Base-by-base conservation (phyloP, 2,888 invertebrate genomes). In the Dusona sp. region DNA sequence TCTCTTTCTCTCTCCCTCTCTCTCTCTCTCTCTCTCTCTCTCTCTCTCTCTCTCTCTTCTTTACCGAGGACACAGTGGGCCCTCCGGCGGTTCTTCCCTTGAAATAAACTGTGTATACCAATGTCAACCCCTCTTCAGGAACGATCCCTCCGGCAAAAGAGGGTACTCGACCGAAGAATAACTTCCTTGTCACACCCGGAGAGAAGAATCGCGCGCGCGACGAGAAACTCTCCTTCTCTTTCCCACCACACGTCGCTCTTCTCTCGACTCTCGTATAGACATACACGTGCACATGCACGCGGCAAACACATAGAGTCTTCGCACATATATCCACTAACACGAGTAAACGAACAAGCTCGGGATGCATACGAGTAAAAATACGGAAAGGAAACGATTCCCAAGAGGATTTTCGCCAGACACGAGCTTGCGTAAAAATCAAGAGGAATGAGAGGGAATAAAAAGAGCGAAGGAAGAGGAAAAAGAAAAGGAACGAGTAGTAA, bases 151-250 rank as follows among this genome's bases (percentile, higher is more conserved):
- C 74, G 85, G 79, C 79, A 33, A 85, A 45, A 70, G 85, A 74
- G 85, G 85, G 74, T 82, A 85, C 85, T 85, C 85, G 82, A 82
- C 74, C 82, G 79, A 61, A 82, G 82, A 85, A 85, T 85, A 85
- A 85, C 85, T 85, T 85, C 79, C 85, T 85, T 79, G 82, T 82
- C 85, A 75, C 79, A 75, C 81, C 38, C 42, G 51, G n/a, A 54
- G 51, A 68, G 67, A 57, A 75, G 54, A 67, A 51, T 57, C 48
- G 73, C 33, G 16, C 48, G 72, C 45, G 11, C 77, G 51, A 42
- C 61, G 38, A 61, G 65, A 25, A 42, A 73, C 81, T 82, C 85
- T 33, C 54, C 51, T 70, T 45, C 85, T 74, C 74, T 45, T 74
- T 74, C 51, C 25, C 75, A 74, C 82, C 82, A 68, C 74, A 68